These are phyloP conservation scores for Chaenocephalus aceratus DNA, from an alignment of 2,113 vertebrate species.

Conservation along the genomic window DNA sequence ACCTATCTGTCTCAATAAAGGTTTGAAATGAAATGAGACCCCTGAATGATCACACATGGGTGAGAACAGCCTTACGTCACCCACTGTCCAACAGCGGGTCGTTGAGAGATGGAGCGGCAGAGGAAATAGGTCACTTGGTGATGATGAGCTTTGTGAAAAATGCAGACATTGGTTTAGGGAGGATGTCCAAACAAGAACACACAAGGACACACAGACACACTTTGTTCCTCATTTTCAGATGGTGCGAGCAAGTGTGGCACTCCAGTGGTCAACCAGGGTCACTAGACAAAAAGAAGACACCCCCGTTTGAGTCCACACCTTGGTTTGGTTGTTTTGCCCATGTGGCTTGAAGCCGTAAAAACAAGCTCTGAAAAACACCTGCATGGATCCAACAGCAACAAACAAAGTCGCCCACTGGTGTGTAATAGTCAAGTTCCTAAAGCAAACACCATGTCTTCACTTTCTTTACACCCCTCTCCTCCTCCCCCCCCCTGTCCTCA, in stretches of 20 bases:
- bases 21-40: no score
- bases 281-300: conserved; percentile 39
- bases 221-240: conserved; percentile 20
- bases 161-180: conserved; percentile 43
- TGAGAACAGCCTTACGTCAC: conserved; percentile 73
- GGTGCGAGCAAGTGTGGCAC: conserved; percentile 43
- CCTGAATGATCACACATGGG: no score
- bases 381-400: conserved; percentile 41
- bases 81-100: conserved; percentile 45
- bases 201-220: not conserved
- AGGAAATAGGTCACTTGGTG: conserved; percentile 67
- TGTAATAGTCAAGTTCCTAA: conserved; percentile 26
- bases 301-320: conserved; percentile 33
- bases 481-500: conserved; percentile 45
- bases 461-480: conserved; percentile 8
- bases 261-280: conserved; percentile 48
- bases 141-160: conserved; percentile 61
- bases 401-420: conserved; percentile 32
- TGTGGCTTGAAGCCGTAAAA: conserved; percentile 56
- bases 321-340: conserved; percentile 22
- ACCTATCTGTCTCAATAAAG: no score
- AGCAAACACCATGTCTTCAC: conserved; percentile 31
- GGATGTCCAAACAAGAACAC: conserved; percentile 17
- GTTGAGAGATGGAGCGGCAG: conserved; percentile 31
- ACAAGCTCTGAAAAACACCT: conserved; percentile 42